These are phyloP conservation scores for Prionchulus punctatus DNA, from an alignment of 2,888 invertebrate genomes.

Conservation along the genomic window DNA sequence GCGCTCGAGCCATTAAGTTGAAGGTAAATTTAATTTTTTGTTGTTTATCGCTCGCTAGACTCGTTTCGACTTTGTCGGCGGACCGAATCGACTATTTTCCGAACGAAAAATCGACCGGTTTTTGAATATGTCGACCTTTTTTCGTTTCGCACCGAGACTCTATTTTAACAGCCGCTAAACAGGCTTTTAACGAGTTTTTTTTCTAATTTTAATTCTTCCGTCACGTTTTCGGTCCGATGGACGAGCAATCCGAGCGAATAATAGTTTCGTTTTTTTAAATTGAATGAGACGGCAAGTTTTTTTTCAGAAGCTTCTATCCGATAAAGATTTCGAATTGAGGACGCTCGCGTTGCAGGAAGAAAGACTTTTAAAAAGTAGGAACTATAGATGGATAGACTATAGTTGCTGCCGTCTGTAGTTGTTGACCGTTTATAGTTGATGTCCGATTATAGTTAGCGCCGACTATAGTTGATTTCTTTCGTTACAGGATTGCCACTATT, in stretches of 20 bases:
- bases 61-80: too few species aligned
- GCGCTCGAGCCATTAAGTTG: slow-evolving; percentile 57
- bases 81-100: too few species aligned
- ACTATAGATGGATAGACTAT: too few species aligned
- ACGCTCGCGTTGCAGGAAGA: slow-evolving; percentile 1
- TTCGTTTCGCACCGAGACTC: neutral
- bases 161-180: too few species aligned
- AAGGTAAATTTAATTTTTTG: neutral
- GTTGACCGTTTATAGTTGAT: too few species aligned
- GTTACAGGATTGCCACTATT: neutral
- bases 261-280: neutral
- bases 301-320: slow-evolving; percentile 5
- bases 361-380: slow-evolving; percentile 33
- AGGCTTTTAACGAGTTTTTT: too few species aligned
- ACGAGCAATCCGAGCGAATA: neutral
- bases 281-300: neutral
- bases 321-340: slow-evolving; percentile 1
- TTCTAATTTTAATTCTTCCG: too few species aligned
- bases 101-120: neutral
- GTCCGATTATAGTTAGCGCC: too few species aligned
- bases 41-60: too few species aligned
- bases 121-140: neutral
- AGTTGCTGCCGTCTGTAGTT: neutral
- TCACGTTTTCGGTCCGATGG: too few species aligned
- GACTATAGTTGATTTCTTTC: too few species aligned